phyloP scores from a whole-genome alignment of 1,140 invertebrate species.

The Drosophila aff. region DNA sequence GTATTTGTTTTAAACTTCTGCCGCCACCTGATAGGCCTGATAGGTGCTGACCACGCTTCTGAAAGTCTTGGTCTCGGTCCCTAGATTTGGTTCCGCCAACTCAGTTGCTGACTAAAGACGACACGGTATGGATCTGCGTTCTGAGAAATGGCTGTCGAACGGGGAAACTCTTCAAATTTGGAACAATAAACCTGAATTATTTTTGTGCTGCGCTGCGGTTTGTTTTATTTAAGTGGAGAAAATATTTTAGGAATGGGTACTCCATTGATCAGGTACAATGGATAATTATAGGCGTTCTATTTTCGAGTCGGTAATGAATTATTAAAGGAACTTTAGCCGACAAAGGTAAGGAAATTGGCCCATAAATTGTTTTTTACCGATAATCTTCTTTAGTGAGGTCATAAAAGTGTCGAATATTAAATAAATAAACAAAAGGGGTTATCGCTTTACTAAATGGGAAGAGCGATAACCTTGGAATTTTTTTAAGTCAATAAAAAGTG shows the following conservation, averaged over 20 bases:
- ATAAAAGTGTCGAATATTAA: conserved; percentile 23
- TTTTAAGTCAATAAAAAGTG: not conserved
- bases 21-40: conserved; percentile 44
- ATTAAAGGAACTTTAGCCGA: conserved; percentile 3
- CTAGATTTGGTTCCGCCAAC: conserved; percentile 12
- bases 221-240: conserved; percentile 28
- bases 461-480: not conserved
- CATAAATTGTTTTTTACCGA: conserved; percentile 29
- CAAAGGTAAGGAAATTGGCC: conserved; percentile 28
- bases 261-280: not conserved
- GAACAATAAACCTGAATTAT: conserved; percentile 12
- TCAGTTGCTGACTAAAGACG: conserved; percentile 58
- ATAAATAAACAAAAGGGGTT: conserved; percentile 29
- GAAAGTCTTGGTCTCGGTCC: conserved; percentile 5
- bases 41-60: conserved; percentile 7
- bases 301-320: not conserved
- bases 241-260: not conserved
- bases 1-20: conserved; percentile 63
- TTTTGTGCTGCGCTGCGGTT: conserved; percentile 23
- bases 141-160: not conserved
- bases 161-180: not conserved
- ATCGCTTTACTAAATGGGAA: not conserved
- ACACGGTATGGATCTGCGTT: conserved; percentile 27
- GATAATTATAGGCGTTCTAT: not conserved
- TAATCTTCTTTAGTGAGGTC: conserved; percentile 11